A percentile compares a stretch with the other conserved stretches of the same genome.
phyloP scores from a whole-genome alignment of 2,888 invertebrate genomes.

The Tipula unca region DNA sequence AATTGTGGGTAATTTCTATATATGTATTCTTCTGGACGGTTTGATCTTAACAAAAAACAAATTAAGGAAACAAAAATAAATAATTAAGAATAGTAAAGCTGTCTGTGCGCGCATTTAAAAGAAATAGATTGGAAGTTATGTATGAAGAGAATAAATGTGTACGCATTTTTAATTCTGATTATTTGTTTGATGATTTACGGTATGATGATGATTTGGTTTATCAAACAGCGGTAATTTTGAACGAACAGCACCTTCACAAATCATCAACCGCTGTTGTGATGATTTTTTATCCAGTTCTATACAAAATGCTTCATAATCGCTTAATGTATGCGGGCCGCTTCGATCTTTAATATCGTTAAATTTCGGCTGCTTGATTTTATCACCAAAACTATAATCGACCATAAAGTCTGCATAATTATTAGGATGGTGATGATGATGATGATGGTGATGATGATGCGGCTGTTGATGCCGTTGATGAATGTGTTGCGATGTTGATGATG shows the following conservation, averaged over 20 bases:
- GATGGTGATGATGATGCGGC: slow-evolving; percentile 27
- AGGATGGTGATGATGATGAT: slow-evolving; percentile 22
- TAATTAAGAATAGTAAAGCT: not conserved
- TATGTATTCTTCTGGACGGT: not conserved
- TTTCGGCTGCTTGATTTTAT: slow-evolving; percentile 15
- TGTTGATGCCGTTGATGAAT: not conserved
- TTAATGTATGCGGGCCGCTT: slow-evolving; percentile 25
- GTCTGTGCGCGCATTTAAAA: not conserved
- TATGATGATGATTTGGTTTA: slow-evolving; percentile 45
- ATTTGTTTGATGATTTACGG: not conserved
- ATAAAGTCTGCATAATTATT: slow-evolving; percentile 23
- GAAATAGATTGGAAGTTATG: not conserved
- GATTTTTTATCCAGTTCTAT: slow-evolving; percentile 41
- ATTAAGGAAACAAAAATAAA: not conserved
- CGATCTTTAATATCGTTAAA: slow-evolving; percentile 35
- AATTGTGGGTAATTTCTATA: not conserved
- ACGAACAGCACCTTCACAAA: slow-evolving; percentile 80
- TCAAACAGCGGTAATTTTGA: slow-evolving; percentile 81
- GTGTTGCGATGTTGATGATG: slow-evolving; percentile 10
- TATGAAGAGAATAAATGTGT: not conserved
- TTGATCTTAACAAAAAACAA: not conserved
- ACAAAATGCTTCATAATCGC: slow-evolving; percentile 38
- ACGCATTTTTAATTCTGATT: not conserved
- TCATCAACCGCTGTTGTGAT: slow-evolving; percentile 57
- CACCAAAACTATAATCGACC: slow-evolving; percentile 22